These are phyloP conservation scores for Boloria euphrosyne DNA, from an alignment of 2,888 invertebrate species.

Conservation along the genomic window DNA sequence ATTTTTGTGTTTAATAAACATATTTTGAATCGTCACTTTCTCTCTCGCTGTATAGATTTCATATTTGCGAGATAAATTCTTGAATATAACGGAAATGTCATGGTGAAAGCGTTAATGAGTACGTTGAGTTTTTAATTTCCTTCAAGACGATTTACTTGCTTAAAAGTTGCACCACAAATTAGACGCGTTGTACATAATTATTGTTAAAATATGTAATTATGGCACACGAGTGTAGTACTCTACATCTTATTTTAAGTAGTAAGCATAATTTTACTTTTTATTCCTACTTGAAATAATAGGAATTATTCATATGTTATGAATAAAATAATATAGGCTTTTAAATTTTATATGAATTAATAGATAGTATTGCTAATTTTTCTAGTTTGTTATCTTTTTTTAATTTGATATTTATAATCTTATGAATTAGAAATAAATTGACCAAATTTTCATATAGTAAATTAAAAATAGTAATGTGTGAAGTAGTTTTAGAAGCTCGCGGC, in stretches of 20 bases:
- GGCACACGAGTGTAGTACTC: background rate
- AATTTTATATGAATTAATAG: too few relatives aligned
- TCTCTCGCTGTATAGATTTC: conserved; percentile 55
- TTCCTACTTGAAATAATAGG: background rate
- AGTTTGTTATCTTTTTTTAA: background rate
- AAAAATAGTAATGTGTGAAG: conserved; percentile 11
- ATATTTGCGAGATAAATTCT: conserved; percentile 62
- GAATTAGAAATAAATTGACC: background rate
- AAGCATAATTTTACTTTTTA: conserved; percentile 9
- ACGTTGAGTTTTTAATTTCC: conserved; percentile 71
- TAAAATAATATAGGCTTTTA: too few relatives aligned
- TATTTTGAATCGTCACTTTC: conserved; percentile 49
- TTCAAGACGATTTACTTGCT: conserved; percentile 51
- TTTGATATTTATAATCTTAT: background rate
- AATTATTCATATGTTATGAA: too few relatives aligned
- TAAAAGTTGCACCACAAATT: conserved; percentile 43
- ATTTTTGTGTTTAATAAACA: conserved; percentile 14
- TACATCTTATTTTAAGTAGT: background rate
- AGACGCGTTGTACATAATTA: conserved; percentile 32
- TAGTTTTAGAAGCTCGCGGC: conserved; percentile 19
- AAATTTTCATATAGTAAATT: background rate
- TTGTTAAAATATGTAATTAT: conserved; percentile 27
- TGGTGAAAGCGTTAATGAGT: conserved; percentile 74
- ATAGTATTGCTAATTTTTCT: background rate
- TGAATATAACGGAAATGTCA: conserved; percentile 66